Percentiles rank a stretch among this genome's conserved stretches.
Evolutionary conservation across 2,113 vertebrate genomes (phyloP).

Genomic region (Archilochus colubris): DNA sequence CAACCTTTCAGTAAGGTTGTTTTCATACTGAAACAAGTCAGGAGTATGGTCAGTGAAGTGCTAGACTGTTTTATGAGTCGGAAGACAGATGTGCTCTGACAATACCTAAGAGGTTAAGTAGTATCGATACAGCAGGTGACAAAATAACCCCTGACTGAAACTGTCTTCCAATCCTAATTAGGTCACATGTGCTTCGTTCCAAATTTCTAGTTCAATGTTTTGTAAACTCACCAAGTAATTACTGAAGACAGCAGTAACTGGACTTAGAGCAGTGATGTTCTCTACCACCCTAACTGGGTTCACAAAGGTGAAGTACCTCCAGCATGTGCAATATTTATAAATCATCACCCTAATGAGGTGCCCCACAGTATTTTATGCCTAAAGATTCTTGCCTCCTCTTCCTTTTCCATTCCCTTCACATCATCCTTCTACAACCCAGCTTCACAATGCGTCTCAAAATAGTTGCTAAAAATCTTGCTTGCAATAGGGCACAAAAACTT

Average conservation of each 20-base stretch:
- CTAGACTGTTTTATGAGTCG: neutral
- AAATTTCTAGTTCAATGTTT: neutral
- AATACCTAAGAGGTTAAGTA: neutral
- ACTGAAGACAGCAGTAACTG: neutral
- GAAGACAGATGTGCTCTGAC: neutral
- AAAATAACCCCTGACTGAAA: neutral
- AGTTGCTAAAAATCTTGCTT: neutral
- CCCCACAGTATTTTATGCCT: neutral
- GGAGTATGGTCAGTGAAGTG: neutral
- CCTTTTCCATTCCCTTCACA: neutral
- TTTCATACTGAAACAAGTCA: neutral
- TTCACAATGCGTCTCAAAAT: neutral
- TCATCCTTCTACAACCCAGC: neutral
- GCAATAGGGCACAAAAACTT: neutral
- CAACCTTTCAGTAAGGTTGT: neutral
- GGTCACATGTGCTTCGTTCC: neutral
- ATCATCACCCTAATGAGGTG: rapidly evolving
- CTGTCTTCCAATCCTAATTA: neutral
- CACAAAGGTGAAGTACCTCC: neutral
- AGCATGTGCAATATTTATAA: neutral
- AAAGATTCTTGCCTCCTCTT: neutral
- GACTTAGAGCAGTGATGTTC: neutral
- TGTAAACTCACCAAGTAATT: neutral
- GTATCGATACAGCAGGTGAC: neutral
- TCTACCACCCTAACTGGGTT: neutral